These are phyloP conservation scores for Catharus minimus DNA, from an alignment of 2,113 vertebrate species.

Conservation along the genomic window DNA sequence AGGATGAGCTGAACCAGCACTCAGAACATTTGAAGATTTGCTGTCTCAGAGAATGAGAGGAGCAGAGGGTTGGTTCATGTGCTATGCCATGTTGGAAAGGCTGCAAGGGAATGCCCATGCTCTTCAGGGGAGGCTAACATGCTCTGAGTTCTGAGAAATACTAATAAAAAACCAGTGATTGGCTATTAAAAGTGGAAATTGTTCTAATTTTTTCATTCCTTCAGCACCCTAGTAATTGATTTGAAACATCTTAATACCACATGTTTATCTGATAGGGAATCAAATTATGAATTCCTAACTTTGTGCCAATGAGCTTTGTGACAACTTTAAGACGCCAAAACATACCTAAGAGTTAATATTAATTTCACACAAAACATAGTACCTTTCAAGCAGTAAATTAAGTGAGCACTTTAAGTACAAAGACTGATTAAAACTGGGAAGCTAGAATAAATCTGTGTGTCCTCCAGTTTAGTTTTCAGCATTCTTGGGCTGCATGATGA, in stretches of 20 bases:
- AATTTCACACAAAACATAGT: neutral
- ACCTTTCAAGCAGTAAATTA: neutral
- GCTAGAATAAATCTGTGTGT: neutral
- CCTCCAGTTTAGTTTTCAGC: neutral
- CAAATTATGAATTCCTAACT: neutral
- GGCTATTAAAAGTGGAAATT: neutral
- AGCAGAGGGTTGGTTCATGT: accelerated
- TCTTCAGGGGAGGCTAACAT: accelerated
- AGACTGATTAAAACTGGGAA: neutral
- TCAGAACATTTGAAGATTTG: neutral
- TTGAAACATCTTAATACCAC: neutral
- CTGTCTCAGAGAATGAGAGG: neutral
- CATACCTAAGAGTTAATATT: neutral
- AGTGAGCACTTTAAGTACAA: neutral
- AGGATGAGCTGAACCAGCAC: neutral
- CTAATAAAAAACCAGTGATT: neutral
- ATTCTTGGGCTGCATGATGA: neutral
- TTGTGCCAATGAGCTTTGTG: neutral
- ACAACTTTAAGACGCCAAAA: neutral
- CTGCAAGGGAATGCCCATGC: accelerated
- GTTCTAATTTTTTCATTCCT: neutral
- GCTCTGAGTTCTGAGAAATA: neutral
- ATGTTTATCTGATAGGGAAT: neutral
- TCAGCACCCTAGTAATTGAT: neutral
- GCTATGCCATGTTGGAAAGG: accelerated